phyloP scores from a whole-genome alignment of 2,888 invertebrate species.

The Vesta saturnalis region DNA sequence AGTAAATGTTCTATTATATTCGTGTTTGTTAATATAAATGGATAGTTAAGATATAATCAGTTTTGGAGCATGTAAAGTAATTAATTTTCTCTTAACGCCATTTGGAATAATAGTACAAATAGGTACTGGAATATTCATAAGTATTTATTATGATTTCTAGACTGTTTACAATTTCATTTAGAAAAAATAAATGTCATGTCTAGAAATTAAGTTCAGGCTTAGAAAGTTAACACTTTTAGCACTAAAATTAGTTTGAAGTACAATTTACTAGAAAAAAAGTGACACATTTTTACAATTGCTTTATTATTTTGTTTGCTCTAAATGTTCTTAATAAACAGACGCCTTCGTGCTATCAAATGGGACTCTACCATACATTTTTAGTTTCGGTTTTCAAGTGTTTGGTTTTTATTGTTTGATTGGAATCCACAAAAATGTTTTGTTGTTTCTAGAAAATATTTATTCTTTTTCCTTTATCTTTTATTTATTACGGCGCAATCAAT shows the following conservation, averaged over 20 bases:
- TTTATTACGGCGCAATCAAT: no score
- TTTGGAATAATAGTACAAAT: neutral
- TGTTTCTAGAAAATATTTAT: no score
- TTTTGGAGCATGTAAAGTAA: neutral
- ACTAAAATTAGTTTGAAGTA: neutral
- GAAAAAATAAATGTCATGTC: neutral
- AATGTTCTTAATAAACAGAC: no score
- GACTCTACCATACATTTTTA: no score
- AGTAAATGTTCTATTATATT: neutral
- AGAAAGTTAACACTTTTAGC: neutral
- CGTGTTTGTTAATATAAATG: neutral
- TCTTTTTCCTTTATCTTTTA: no score
- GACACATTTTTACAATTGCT: neutral
- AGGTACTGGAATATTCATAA: neutral
- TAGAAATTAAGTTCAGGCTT: neutral
- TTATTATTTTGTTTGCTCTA: no score
- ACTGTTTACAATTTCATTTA: no score
- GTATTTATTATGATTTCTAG: no score
- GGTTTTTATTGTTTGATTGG: no score
- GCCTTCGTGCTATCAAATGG: no score
- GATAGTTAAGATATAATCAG: neutral
- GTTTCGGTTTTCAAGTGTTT: no score
- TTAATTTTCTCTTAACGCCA: slow-evolving; percentile 8
- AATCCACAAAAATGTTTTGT: no score
- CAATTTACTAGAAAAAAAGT: neutral